Base-by-base conservation (phyloP, 2,797 vertebrate species). In the Spatula versicolor region DNA sequence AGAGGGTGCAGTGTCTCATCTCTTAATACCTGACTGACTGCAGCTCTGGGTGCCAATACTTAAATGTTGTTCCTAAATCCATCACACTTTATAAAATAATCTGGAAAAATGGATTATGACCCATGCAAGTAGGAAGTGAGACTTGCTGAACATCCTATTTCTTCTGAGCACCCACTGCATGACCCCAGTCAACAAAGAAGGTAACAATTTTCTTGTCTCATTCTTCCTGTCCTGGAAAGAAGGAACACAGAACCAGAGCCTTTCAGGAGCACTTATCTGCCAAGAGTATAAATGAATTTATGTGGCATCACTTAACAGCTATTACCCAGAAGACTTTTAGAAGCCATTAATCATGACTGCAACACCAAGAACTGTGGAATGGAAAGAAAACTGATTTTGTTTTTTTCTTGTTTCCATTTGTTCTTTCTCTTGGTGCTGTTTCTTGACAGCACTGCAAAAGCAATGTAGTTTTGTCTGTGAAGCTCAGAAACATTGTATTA, bases 291-390 rank as follows among this genome's bases (percentile, higher is more conserved):
- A 95, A 82, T 73, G 39, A 88, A 88, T 93, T 95, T 92, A 62
- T 73, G 73, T 68, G 15, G 33, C 54, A 78, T 76, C 62, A 71
- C 88, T 93, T 91, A 69, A 88, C 83, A 86, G 66, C 55, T 92
- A 77, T 83, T 87, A 78, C 55, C 52, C 14, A 15, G 79, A 86
- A 68, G 31, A 50, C 72, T 75, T 77, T 84, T 73, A 71, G 82
- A 77, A 92, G 39, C 33, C 50, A 33, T 92, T 92, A 74, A 95
- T 95, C 84, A 95, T 39, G 35, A 41, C 88, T 95, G 86, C 79
- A 86, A 90, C 84, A 93, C 55, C 83, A 69, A 88, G 89, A 89
- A 30, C n/a, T 48, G 64, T 92, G 83, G 88, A 95, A 81, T 60
- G 56, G 43, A 95, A 92, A 82, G 50, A 79, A 68, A 83, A 66